A percentile compares a stretch with the other conserved stretches of the same genome.
These are phyloP conservation scores for Laodelphax striatellus DNA, from an alignment of 1,140 invertebrate species.

Conservation along the genomic window DNA sequence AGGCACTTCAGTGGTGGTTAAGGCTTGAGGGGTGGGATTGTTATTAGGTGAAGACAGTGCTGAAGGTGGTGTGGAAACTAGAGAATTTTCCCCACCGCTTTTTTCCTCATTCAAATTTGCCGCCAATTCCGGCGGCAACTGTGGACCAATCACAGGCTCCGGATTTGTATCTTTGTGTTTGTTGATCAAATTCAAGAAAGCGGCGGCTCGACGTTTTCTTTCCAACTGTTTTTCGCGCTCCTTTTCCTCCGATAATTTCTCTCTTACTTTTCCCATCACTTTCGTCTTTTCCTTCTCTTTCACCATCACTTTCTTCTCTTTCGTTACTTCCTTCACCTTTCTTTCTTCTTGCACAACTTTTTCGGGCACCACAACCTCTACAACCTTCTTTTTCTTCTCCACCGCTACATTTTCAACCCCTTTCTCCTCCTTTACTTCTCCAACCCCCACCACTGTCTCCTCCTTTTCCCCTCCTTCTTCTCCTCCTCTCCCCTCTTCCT, in stretches of 20 bases:
- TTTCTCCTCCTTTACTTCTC: neutral
- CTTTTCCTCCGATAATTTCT: too few relatives aligned
- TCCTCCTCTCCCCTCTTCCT: slow-evolving; percentile 27
- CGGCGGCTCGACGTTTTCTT: neutral
- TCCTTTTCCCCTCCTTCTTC: neutral
- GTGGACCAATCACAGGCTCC: neutral
- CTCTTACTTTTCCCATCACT: neutral
- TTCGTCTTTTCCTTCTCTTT: neutral
- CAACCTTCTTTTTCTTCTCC: too few relatives aligned
- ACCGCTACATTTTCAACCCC: too few relatives aligned
- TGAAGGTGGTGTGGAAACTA: too few relatives aligned
- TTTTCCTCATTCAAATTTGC: neutral
- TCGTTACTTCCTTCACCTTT: slow-evolving; percentile 31
- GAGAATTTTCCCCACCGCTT: neutral
- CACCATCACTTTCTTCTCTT: slow-evolving; percentile 24
- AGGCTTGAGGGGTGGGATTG: too few relatives aligned
- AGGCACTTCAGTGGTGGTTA: too few relatives aligned
- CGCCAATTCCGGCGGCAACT: neutral
- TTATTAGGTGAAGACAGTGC: too few relatives aligned
- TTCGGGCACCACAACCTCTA: too few relatives aligned
- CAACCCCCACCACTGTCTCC: neutral
- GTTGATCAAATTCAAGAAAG: neutral
- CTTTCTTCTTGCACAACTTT: neutral
- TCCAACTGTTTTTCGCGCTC: neutral
- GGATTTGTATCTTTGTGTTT: neutral